Evolutionary conservation across 2,797 vertebrate species (phyloP).

Genomic region (Labroides dimidiatus): DNA sequence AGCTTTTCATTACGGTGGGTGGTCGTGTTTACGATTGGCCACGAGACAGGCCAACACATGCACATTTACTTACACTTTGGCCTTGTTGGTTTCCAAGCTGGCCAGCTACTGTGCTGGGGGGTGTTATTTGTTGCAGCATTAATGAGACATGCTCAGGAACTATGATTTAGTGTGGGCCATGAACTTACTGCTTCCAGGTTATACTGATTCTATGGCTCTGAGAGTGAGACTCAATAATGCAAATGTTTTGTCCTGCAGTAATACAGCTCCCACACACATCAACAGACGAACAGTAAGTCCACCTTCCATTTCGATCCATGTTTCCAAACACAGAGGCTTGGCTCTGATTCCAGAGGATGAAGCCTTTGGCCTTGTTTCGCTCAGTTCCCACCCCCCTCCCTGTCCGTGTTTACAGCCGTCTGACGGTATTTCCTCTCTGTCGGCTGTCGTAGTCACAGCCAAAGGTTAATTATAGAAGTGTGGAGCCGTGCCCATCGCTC

Average conservation of each 20-base stretch:
- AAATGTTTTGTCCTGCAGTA: background rate
- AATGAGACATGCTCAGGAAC: no score
- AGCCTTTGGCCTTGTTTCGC: conserved; percentile 25
- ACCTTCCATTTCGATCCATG: background rate
- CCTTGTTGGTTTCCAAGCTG: no score
- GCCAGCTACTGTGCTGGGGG: no score
- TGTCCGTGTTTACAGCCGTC: conserved; percentile 24
- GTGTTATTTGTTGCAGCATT: no score
- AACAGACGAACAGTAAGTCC: background rate
- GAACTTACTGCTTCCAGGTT: no score
- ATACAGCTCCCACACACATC: background rate
- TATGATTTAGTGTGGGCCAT: no score
- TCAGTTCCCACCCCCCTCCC: conserved; percentile 9
- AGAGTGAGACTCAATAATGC: background rate
- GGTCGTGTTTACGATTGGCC: conserved; percentile 29
- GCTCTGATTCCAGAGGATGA: conserved; percentile 15
- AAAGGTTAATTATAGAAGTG: conserved; percentile 46
- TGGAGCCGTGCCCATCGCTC: background rate
- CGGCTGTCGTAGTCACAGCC: conserved; percentile 20
- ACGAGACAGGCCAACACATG: background rate
- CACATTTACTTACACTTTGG: conserved; percentile 11
- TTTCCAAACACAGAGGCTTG: conserved; percentile 10
- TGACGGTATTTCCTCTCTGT: conserved; percentile 48
- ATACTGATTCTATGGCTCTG: background rate
- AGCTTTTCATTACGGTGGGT: conserved; percentile 45